Evolutionary conservation across 2,888 invertebrate species (phyloP).

Genomic region (Galerucella pusilla): DNA sequence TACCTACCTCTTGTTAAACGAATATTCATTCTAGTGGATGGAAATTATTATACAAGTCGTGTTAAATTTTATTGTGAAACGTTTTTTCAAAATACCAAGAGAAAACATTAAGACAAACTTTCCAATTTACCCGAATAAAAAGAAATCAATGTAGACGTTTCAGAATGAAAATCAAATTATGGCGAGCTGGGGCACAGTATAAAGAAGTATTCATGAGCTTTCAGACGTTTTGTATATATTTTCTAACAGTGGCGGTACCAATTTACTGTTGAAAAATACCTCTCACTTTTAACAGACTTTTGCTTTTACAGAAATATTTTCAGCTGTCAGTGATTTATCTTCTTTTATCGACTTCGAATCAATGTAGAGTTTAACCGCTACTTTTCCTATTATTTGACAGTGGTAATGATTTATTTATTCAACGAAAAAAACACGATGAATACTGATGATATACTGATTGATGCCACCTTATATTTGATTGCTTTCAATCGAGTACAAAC

Average conservation of each 20-base stretch:
- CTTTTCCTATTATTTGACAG: neutral
- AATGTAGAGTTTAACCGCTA: neutral
- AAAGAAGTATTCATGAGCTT: conserved; percentile 12
- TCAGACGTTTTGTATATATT: neutral
- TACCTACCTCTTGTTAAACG: conserved; percentile 1
- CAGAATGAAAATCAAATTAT: conserved; percentile 30
- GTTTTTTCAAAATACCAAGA: neutral
- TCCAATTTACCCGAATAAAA: neutral
- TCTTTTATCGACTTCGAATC: neutral
- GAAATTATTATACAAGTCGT: neutral
- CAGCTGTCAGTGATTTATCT: neutral
- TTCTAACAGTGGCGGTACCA: neutral
- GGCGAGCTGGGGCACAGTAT: conserved; percentile 8
- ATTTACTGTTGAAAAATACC: neutral
- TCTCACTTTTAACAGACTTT: neutral
- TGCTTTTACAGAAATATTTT: neutral
- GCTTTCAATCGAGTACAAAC: neutral
- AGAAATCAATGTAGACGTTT: conserved; percentile 8
- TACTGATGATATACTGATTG: neutral
- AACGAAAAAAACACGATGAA: neutral
- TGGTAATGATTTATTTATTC: conserved; percentile 1
- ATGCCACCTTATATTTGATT: neutral
- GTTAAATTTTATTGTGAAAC: neutral
- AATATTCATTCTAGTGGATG: neutral
- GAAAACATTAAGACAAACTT: neutral